Evolutionary conservation across 2,113 vertebrate species (phyloP), one percentile per base, ranked within the genome.

Genomic region (Plecotus auritus): DNA sequence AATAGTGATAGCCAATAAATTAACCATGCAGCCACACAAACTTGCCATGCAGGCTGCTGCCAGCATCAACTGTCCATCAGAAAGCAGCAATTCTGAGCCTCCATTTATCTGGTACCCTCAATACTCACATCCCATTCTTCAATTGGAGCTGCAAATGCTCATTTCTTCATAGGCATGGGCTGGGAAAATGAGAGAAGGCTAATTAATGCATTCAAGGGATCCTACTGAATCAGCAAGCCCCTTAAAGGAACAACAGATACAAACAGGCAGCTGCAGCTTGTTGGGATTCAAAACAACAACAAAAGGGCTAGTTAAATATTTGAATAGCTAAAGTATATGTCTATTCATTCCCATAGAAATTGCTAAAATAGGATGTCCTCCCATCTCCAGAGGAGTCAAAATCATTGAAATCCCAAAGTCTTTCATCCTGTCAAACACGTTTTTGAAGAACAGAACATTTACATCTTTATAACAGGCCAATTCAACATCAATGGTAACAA

Each of bases 291-390:
- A 96, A 97, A 66, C 90, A 96, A 89, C 96, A 97, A 97, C 97
- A 98, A 98, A 97, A 96, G 97, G 69, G 88, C 91, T 98, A 97
- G 98, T 98, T 97, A 98, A 98, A 97, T 98, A 98, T 93, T 97
- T 97, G 96, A 98, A 95, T 96, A 93, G 80, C 95, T 98, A 92
- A 97, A 98, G 97, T 98, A 93, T 97, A 90, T 93, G 83, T 23
- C 9, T 92, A 97, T 97, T 96, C 90, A 87, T 98, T 97, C 97
- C 94, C 95, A 82, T 97, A 95, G 94, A 98, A 98, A 97, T 98
- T 96, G 94, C 81, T 90, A 95, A 96, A 97, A 96, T 88, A 97
- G 80, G 5, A 5, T 95, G 91, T 97, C 97, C 95, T 92, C 96
- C 97, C 82, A 92, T 96, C 81, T 97, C 74, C 87, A 95, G 93